Evolutionary conservation across 1,140 invertebrate genomes (phyloP).

Genomic region (Dendroctonus valens): DNA sequence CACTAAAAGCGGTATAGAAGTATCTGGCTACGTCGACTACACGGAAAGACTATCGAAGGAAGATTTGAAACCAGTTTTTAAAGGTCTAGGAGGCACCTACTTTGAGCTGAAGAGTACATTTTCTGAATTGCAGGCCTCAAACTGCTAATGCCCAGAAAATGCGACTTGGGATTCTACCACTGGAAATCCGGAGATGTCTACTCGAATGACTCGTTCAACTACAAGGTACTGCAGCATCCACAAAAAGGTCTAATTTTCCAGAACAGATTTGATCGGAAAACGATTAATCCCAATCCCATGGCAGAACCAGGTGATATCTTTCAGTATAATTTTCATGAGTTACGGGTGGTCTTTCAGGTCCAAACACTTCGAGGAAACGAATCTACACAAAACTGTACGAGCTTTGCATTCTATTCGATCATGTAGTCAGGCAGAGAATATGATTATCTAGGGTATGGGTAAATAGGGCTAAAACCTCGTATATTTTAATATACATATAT

Average conservation of each 20-base stretch:
- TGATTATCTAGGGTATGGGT: slow-evolving; percentile 33
- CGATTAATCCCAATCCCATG: slow-evolving; percentile 58
- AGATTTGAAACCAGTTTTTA: slow-evolving; percentile 72
- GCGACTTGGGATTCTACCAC: slow-evolving; percentile 73
- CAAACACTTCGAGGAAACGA: slow-evolving; percentile 54
- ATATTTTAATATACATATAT: too few relatives aligned
- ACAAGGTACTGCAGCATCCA: slow-evolving; percentile 33
- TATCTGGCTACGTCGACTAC: slow-evolving; percentile 79
- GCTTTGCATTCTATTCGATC: slow-evolving; percentile 63
- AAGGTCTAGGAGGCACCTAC: slow-evolving; percentile 36
- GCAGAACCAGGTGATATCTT: slow-evolving; percentile 44
- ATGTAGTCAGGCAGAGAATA: slow-evolving; percentile 57
- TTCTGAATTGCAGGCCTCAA: slow-evolving; percentile 22
- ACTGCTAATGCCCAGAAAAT: slow-evolving; percentile 53
- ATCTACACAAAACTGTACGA: slow-evolving; percentile 57
- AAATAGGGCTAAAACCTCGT: too few relatives aligned
- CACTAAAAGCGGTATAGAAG: slow-evolving; percentile 58
- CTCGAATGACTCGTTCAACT: slow-evolving; percentile 35
- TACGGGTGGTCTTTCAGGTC: slow-evolving; percentile 6
- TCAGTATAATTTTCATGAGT: neutral
- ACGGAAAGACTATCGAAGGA: slow-evolving; percentile 66
- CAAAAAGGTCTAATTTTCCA: slow-evolving; percentile 62
- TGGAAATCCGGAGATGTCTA: slow-evolving; percentile 57
- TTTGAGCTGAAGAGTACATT: neutral
- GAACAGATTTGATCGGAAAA: slow-evolving; percentile 61